Evolutionary conservation across 2,888 invertebrate species (phyloP).

Genomic region (Cloeon dipterum): DNA sequence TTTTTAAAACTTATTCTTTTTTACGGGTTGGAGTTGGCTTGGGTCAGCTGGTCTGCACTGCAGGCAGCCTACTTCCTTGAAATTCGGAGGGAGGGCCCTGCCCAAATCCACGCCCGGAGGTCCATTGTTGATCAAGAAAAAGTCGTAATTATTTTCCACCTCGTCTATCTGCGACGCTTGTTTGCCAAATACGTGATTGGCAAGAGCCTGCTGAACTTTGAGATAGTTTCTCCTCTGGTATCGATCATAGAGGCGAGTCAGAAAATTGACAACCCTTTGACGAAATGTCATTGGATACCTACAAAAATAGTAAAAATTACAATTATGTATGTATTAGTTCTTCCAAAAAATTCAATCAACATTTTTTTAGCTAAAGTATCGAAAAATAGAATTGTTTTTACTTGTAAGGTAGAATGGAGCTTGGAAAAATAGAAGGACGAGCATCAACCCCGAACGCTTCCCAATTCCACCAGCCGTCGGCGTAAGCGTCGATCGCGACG

Average conservation of each 20-base stretch:
- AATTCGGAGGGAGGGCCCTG: background rate
- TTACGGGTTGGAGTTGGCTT: constrained; percentile 6
- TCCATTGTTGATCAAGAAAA: background rate
- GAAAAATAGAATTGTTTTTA: constrained; percentile 25
- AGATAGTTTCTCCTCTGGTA: background rate
- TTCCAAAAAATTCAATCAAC: too few relatives aligned
- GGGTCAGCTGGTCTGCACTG: background rate
- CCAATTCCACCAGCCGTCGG: background rate
- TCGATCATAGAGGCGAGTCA: background rate
- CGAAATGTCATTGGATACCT: background rate
- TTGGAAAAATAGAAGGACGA: background rate
- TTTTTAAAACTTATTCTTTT: too few relatives aligned
- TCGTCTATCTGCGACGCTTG: background rate
- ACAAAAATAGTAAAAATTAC: too few relatives aligned
- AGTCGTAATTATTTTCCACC: background rate
- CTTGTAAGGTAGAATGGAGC: constrained; percentile 6
- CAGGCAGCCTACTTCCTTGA: background rate
- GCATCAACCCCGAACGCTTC: background rate
- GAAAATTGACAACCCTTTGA: background rate
- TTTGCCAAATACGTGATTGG: background rate
- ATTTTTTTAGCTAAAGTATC: too few relatives aligned
- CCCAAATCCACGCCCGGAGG: background rate
- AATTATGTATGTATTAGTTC: background rate
- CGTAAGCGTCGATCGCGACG: background rate
- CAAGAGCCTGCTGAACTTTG: background rate